Evolutionary conservation across 2,888 invertebrate species (phyloP), one percentile per base, ranked within the genome.

Genomic region (Helicoverpa assulta): DNA sequence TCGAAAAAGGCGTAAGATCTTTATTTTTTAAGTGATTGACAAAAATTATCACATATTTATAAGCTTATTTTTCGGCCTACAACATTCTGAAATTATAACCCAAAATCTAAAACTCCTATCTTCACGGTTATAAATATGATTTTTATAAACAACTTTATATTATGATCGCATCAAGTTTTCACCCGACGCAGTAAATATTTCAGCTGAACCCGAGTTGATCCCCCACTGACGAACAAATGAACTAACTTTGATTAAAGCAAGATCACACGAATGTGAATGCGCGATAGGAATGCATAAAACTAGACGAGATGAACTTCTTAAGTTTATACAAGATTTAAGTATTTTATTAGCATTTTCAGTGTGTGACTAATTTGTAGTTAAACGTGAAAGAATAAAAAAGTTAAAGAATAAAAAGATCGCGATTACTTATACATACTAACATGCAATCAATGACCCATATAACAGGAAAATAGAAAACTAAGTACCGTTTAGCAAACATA

Each of bases 171-270:
- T 50, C 33, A 53, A 61, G 12, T 53, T 78, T 65, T 60, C 21
- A 29, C 19, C 14, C 19, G 55, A 55, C 73, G 37, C 53, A 73
- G 43, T 73, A 61, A 66, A 67, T 62, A 75, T 73, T 58, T 37
- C 14, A 33, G 37, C 61, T 58, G 43, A 78, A 67, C 74, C 47
- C 37, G 64, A 76, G 57, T 55, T 43, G 58, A 76, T 58, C 26
- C 58, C 53, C 70, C n/a, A n/a, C 18, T 52, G n/a, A 64, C 37
- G 61, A 75, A 64, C 50, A 51, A 76, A 75, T 69, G 54, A 70
- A 61, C 64, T 21, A 80, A 76, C 52, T 80, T 65, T 80, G 76
- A 61, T 65, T 76, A 70, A 80, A 80, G 57, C 54, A 0, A 40
- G 57, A 63, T 62, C 64, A 52, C 51, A 16, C 16, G 62, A 33